Percentiles rank a stretch among this genome's conserved stretches.
Conservation (phyloP, 2,888 invertebrate genomes). For the Plagodis pulveraria region DNA sequence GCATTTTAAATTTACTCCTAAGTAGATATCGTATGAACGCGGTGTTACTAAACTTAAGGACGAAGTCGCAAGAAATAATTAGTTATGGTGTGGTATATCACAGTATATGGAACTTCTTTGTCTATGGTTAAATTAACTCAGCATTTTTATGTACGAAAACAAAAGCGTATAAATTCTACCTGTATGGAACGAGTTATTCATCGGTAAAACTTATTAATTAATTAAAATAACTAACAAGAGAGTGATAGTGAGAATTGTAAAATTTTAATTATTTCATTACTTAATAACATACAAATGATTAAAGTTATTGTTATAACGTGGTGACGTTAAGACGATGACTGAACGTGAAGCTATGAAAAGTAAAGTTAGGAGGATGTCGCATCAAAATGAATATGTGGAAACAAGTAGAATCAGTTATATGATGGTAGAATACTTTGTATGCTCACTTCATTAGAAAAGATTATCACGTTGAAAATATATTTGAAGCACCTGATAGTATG, state of each 20-base stretch:
- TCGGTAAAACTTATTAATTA: background rate
- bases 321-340: constrained; percentile 28
- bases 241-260: constrained; percentile 20
- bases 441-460: too few relatives aligned
- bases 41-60: too few relatives aligned
- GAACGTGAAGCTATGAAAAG: constrained; percentile 12
- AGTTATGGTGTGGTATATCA: too few relatives aligned
- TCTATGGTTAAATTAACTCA: too few relatives aligned
- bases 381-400: background rate
- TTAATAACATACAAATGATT: constrained; percentile 19
- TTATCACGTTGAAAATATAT: too few relatives aligned
- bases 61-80: too few relatives aligned
- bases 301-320: constrained; percentile 32
- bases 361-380: constrained; percentile 27
- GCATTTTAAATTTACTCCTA: too few relatives aligned
- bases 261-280: constrained; percentile 29
- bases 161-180: background rate
- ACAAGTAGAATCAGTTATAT: too few relatives aligned
- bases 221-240: constrained; percentile 19
- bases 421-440: too few relatives aligned
- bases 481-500: too few relatives aligned
- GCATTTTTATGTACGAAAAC: background rate
- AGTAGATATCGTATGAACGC: too few relatives aligned
- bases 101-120: too few relatives aligned
- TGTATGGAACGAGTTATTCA: background rate